Conservation (phyloP, 2,888 invertebrate species). For the Orthosia incerta region DNA sequence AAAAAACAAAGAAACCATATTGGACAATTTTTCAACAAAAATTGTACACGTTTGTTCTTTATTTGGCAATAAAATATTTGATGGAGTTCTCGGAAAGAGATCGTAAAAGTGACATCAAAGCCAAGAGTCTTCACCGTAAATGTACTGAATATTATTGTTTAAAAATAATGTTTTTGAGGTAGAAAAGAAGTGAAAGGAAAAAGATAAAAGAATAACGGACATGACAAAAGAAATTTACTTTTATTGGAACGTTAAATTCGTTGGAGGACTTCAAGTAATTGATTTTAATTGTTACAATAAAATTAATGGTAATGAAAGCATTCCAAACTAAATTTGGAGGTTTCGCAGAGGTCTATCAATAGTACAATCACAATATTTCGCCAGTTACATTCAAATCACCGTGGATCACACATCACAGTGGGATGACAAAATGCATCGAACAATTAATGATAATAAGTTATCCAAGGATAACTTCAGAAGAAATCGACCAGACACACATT, state of each 20-base stretch:
- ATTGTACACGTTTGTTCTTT: conserved; percentile 56
- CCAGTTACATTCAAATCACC: too few relatives aligned
- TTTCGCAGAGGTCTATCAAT: too few relatives aligned
- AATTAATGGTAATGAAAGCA: background rate
- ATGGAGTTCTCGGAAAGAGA: conserved; percentile 55
- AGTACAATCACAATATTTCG: too few relatives aligned
- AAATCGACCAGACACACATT: background rate
- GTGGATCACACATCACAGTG: too few relatives aligned
- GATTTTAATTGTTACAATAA: conserved; percentile 21
- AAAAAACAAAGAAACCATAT: conserved; percentile 44
- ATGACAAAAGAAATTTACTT: conserved; percentile 16
- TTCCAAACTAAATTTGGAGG: conserved; percentile 1
- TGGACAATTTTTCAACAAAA: conserved; percentile 31
- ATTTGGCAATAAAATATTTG: conserved; percentile 65
- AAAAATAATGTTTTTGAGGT: conserved; percentile 38
- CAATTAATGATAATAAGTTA: background rate
- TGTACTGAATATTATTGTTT: conserved; percentile 57
- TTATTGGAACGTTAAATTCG: background rate
- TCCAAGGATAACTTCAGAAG: background rate
- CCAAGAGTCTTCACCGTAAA: conserved; percentile 48
- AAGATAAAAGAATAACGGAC: conserved; percentile 17
- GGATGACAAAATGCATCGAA: background rate
- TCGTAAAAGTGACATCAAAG: conserved; percentile 65
- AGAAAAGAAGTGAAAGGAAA: conserved; percentile 20
- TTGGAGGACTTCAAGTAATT: conserved; percentile 12